Evolutionary conservation across 2,888 invertebrate species (phyloP).

Genomic region (Agonopterix alstromeriana): DNA sequence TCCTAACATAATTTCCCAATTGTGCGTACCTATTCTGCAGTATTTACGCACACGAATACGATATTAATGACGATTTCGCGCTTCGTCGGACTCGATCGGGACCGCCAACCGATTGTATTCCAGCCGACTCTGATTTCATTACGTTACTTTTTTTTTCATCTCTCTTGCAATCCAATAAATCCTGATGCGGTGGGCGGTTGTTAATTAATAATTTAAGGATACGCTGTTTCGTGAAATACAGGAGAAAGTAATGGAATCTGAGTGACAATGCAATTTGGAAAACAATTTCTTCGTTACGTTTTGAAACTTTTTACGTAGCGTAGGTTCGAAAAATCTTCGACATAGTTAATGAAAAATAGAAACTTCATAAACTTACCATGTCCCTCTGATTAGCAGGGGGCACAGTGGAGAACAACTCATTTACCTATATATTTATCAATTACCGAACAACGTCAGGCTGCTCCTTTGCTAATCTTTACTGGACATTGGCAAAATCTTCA

Average conservation of each 20-base stretch:
- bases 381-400: no score
- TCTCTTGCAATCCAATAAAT: slow-evolving; percentile 58
- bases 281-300: not conserved
- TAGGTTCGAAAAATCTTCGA: no score
- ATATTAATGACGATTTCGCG: slow-evolving; percentile 67
- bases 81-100: slow-evolving; percentile 37
- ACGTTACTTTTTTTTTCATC: slow-evolving; percentile 53
- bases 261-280: not conserved
- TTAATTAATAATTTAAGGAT: slow-evolving; percentile 71
- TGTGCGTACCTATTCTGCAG: slow-evolving; percentile 4
- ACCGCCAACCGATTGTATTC: slow-evolving; percentile 46
- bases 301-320: no score
- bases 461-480: no score
- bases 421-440: no score
- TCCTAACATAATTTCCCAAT: not conserved
- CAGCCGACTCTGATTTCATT: slow-evolving; percentile 59
- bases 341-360: no score
- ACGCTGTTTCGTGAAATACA: slow-evolving; percentile 3
- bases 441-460: no score
- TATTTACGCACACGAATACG: slow-evolving; percentile 27
- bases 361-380: no score
- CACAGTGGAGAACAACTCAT: no score
- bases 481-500: no score
- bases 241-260: slow-evolving; percentile 20
- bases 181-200: slow-evolving; percentile 46